Conservation (phyloP, 2,113 vertebrate species). For the Scortum barcoo region DNA sequence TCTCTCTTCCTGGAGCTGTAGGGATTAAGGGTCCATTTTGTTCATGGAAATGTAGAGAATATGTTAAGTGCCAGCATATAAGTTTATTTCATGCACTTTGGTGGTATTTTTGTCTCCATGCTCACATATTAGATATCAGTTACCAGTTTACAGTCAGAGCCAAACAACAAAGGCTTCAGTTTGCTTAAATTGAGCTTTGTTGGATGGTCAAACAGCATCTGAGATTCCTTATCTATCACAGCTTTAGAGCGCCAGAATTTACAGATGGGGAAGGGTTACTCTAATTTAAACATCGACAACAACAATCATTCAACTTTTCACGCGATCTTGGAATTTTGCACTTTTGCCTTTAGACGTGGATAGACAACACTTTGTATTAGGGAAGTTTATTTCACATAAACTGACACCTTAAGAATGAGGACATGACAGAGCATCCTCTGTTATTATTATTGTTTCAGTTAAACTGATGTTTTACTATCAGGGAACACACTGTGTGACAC, state of each 20-base stretch:
- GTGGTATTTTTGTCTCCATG: slow-evolving; percentile 5
- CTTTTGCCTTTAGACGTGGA: too few relatives aligned
- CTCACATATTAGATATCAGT: neutral
- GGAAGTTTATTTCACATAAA: too few relatives aligned
- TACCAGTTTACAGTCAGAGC: neutral
- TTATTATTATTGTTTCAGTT: too few relatives aligned
- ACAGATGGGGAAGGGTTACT: too few relatives aligned
- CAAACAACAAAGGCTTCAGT: neutral
- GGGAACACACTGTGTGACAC: neutral
- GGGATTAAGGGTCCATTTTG: slow-evolving; percentile 45
- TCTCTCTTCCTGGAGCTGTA: slow-evolving; percentile 54
- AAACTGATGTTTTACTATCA: too few relatives aligned
- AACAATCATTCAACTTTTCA: too few relatives aligned
- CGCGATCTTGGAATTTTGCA: neutral
- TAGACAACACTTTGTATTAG: too few relatives aligned
- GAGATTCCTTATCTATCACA: too few relatives aligned
- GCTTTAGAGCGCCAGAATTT: too few relatives aligned
- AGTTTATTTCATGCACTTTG: neutral
- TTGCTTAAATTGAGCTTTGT: neutral
- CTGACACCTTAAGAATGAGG: neutral
- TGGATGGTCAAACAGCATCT: too few relatives aligned
- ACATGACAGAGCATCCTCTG: neutral
- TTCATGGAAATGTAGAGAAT: slow-evolving; percentile 27
- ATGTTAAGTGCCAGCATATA: slow-evolving; percentile 24
- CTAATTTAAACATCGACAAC: too few relatives aligned